Conservation (phyloP, 2,888 invertebrate species). For the Tricholauxania praeusta region DNA sequence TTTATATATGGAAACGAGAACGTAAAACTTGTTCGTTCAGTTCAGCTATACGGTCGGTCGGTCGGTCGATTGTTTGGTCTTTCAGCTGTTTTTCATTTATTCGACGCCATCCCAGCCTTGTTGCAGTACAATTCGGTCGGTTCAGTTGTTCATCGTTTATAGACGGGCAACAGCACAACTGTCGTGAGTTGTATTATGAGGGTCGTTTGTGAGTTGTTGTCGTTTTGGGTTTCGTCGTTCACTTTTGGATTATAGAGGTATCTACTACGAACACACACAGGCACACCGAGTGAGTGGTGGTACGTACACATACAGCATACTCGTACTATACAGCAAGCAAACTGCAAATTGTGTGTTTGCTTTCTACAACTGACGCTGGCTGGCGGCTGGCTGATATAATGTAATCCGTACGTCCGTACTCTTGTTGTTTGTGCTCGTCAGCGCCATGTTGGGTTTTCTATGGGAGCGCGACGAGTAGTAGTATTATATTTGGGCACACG, state of each 20-base stretch:
- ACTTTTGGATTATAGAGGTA: constrained; percentile 29
- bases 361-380: constrained; percentile 40
- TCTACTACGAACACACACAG: constrained; percentile 12
- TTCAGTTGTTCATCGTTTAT: constrained; percentile 27
- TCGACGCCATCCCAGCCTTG: constrained; percentile 23
- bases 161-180: constrained; percentile 34
- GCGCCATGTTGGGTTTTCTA: constrained; percentile 35
- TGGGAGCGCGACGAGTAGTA: constrained; percentile 31
- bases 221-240: constrained; percentile 36
- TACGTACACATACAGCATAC: too few relatives aligned
- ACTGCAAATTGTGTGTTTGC: constrained; percentile 34
- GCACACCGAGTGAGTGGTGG: constrained; percentile 15
- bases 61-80: constrained; percentile 26
- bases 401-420: constrained; percentile 28
- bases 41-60: constrained; percentile 29
- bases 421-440: constrained; percentile 18
- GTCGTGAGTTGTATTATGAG: constrained; percentile 40
- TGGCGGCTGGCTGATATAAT: constrained; percentile 37
- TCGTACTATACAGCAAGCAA: background rate
- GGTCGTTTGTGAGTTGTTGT: constrained; percentile 38
- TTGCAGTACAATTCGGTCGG: constrained; percentile 6
- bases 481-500: constrained; percentile 34
- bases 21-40: constrained; percentile 32
- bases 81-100: constrained; percentile 16
- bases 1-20: constrained; percentile 36